phyloP scores from a whole-genome alignment of 2,888 invertebrate genomes.

The Rhopalosiphum nymphaeae region DNA sequence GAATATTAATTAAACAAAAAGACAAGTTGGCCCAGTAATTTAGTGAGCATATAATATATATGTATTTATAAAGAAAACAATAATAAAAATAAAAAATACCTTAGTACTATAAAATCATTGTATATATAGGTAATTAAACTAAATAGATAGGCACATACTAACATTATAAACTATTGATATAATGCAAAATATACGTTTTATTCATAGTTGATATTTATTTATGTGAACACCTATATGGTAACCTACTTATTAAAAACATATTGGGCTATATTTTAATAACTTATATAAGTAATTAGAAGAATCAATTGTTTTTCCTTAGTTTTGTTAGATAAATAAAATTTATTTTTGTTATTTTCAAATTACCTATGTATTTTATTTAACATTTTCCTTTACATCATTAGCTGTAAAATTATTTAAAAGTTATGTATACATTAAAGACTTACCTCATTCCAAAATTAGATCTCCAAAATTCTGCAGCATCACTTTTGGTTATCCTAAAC shows the following conservation, averaged over 20 bases:
- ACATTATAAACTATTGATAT: not conserved
- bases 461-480: conserved; percentile 99
- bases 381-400: not conserved
- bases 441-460: conserved; percentile 96
- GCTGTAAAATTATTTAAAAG: not conserved
- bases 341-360: not conserved
- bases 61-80: no score
- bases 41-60: no score
- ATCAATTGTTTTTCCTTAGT: not conserved
- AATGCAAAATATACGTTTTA: not conserved
- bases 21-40: not conserved
- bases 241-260: not conserved
- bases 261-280: not conserved
- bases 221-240: not conserved
- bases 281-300: not conserved
- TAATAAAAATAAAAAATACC: not conserved
- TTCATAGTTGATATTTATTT: not conserved
- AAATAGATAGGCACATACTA: not conserved
- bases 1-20: not conserved
- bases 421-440: conserved; percentile 68
- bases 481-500: conserved; percentile 98
- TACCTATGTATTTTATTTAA: not conserved
- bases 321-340: not conserved
- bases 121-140: not conserved
- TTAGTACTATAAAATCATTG: not conserved